phyloP scores from a whole-genome alignment of 2,888 invertebrate species.

The Octonoba sinensis region DNA sequence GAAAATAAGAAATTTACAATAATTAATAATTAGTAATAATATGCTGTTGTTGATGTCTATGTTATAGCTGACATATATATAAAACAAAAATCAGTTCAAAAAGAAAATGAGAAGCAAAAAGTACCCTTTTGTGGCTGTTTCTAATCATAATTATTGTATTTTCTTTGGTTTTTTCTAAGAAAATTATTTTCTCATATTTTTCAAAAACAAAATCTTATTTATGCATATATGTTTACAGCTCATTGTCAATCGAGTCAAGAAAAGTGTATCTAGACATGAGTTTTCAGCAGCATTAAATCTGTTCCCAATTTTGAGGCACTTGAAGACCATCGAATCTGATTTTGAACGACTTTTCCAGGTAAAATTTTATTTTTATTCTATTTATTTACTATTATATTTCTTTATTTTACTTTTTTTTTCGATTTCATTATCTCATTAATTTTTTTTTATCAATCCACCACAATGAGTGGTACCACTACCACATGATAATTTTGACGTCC shows the following conservation, averaged over 20 bases:
- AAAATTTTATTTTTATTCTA: constrained; percentile 33
- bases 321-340: constrained; percentile 82
- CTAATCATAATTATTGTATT: no score
- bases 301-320: constrained; percentile 85
- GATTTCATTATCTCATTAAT: background rate
- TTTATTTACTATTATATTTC: constrained; percentile 7
- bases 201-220: background rate
- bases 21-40: no score
- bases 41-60: no score
- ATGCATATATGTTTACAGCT: constrained; percentile 72
- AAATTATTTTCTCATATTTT: background rate
- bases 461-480: no score
- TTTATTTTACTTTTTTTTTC: background rate
- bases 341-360: constrained; percentile 82
- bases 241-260: constrained; percentile 79
- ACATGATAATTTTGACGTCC: no score
- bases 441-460: no score
- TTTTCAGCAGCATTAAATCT: constrained; percentile 84
- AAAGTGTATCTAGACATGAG: constrained; percentile 83
- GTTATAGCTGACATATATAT: no score
- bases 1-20: no score
- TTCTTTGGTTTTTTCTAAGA: background rate
- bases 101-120: no score
- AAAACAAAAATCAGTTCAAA: no score
- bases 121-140: no score